Conservation (phyloP, 2,888 invertebrate genomes). For the Ashinkailepas kermadecensis region DNA sequence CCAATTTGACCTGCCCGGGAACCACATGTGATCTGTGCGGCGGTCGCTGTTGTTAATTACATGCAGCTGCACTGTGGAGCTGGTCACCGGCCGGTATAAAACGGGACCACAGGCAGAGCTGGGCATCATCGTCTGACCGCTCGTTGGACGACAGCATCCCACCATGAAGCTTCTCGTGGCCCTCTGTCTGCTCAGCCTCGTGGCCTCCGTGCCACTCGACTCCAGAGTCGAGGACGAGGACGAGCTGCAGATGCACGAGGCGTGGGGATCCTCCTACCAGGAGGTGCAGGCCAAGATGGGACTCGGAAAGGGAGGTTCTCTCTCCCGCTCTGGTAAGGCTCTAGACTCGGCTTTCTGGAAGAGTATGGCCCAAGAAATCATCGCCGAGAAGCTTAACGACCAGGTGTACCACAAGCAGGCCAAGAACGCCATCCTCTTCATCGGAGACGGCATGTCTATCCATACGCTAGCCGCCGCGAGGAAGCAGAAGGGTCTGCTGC, state of each 20-base stretch:
- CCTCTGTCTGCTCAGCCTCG: neutral
- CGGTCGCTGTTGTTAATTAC: neutral
- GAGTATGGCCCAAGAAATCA: neutral
- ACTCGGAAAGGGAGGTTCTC: neutral
- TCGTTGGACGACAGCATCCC: neutral
- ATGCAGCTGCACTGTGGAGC: neutral
- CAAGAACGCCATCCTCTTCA: neutral
- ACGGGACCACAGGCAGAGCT: neutral
- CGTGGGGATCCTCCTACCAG: neutral
- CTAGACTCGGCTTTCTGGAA: neutral
- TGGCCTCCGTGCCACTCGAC: neutral
- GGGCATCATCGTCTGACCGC: too few relatives aligned
- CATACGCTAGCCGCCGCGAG: neutral
- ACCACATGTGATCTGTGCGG: neutral
- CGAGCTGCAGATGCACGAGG: neutral
- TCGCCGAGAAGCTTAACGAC: too few relatives aligned
- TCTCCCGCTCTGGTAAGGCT: neutral
- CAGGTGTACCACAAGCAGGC: neutral
- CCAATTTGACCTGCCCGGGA: too few relatives aligned
- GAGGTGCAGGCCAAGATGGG: neutral
- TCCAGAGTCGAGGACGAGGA: neutral
- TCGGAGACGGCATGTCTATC: conserved; percentile 9
- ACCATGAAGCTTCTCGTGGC: neutral
- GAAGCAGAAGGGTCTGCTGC: neutral
- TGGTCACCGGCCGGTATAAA: neutral